Evolutionary conservation across 35 echinoderm and acorn worm genomes (phyloP), one percentile per base, ranked within the genome.

Genomic region (Patiria miniata): DNA sequence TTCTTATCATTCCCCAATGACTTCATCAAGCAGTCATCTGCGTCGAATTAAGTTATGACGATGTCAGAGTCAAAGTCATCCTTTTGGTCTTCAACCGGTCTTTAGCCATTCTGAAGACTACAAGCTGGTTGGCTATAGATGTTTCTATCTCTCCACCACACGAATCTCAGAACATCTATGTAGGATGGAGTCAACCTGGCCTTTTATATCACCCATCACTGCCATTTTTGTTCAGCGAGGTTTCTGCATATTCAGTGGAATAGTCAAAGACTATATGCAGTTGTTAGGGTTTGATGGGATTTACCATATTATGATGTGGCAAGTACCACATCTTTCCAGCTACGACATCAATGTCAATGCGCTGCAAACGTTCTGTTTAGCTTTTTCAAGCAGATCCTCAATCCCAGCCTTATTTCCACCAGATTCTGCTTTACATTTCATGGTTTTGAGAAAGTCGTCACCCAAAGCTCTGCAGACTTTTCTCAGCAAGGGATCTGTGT

Each of bases 61-160:
- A 77, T 22, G 17, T 37, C 19, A 21, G 34, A 1, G n/a, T 53
- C 68, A n/a, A 40, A 60, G 19, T 16, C 14, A 29, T 44, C 30
- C 28, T 65, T 26, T 22, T 82, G 33, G 40, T 93, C 91, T 53
- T 88, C 79, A 38, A 79, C 91, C 2, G 92, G 85, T 50, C 58
- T 84, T 5, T 39, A 18, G 37, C 44, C 90, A 92, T 92, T 42
- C 81, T 30, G 78, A 87, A 80, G 15, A 61, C 77, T 39, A 39
- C 36, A 37, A 53, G 37, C 59, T 42, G 19, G 18, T 78, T 78
- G 7, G n/a, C 17, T 36, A 40, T n/a, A n/a, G n/a, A n/a, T 17
- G 79, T 92, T 85, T 39, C 81, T 78, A 54, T 93, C 61, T 82
- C 61, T 33, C 90, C 90, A 93, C 90, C 90, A 91, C 39, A 91